Conservation (phyloP, 2,797 vertebrate genomes). For the Pipistrellus pygmaeus region DNA sequence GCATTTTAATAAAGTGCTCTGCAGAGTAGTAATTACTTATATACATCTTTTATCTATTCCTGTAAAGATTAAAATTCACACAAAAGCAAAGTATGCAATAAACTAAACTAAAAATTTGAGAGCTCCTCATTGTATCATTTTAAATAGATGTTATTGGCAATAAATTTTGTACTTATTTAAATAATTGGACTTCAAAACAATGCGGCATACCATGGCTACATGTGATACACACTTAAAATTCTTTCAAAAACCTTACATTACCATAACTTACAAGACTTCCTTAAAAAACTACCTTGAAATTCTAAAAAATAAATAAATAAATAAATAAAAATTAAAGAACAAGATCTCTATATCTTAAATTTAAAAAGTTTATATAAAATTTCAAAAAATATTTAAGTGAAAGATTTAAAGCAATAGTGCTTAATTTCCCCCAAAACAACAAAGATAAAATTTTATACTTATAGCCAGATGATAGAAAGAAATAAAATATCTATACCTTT, state of each 20-base stretch:
- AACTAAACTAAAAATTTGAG: constrained; percentile 64
- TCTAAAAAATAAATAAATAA: neutral
- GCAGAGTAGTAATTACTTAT: constrained; percentile 58
- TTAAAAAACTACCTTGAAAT: constrained; percentile 43
- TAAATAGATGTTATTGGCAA: constrained; percentile 48
- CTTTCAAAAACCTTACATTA: neutral
- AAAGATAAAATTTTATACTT: constrained; percentile 35
- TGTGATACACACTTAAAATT: constrained; percentile 14
- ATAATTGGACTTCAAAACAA: constrained; percentile 1
- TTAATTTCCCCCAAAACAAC: constrained; percentile 42
- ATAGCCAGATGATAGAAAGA: neutral
- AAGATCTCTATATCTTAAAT: neutral
- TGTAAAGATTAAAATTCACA: constrained; percentile 72
- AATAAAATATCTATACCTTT: neutral
- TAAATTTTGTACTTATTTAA: constrained; percentile 57
- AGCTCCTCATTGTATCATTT: constrained; percentile 60
- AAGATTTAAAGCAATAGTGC: neutral
- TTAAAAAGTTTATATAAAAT: neutral
- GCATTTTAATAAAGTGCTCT: constrained; percentile 71
- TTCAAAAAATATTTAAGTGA: constrained; percentile 1
- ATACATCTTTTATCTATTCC: constrained; percentile 67
- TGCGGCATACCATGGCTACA: neutral
- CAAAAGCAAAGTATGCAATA: constrained; percentile 57
- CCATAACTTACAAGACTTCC: neutral
- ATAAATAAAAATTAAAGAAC: neutral